Conservation (phyloP, 2,113 vertebrate genomes). For the Equus przewalskii region DNA sequence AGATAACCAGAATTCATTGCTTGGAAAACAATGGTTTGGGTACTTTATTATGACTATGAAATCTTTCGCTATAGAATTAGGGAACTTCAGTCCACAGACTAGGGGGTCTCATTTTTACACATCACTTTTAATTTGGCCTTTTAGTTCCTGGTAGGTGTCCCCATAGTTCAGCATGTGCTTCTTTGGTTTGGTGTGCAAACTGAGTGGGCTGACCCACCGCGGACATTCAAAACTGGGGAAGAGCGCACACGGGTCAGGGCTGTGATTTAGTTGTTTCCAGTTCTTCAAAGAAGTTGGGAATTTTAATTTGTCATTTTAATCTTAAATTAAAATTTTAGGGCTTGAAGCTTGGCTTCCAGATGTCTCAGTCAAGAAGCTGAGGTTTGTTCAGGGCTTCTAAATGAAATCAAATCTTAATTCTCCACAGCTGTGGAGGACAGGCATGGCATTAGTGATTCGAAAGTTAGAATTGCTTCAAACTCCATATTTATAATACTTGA, state of each 20-base stretch:
- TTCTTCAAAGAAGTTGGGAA: not conserved
- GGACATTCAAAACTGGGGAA: not conserved
- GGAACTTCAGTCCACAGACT: not conserved
- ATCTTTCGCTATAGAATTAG: not conserved
- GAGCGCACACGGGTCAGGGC: not conserved
- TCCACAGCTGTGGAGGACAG: not conserved
- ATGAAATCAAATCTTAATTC: constrained; percentile 5
- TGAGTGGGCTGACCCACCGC: fast-evolving
- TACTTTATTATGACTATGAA: not conserved
- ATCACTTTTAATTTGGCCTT: not conserved
- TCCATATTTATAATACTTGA: not conserved
- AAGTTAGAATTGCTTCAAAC: not conserved
- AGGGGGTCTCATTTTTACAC: not conserved
- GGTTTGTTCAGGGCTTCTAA: not conserved
- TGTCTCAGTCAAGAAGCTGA: not conserved
- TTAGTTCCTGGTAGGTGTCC: not conserved
- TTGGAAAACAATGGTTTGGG: not conserved
- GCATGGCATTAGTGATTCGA: not conserved
- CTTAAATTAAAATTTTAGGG: constrained; percentile 11
- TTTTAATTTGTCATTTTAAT: not conserved
- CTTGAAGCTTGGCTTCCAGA: not conserved
- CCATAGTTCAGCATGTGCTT: not conserved
- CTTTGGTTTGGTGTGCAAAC: fast-evolving
- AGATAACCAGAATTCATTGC: not conserved
- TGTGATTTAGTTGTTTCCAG: not conserved